Evolutionary conservation across 2,888 invertebrate species (phyloP).

Genomic region (Oegoconia quadripuncta): DNA sequence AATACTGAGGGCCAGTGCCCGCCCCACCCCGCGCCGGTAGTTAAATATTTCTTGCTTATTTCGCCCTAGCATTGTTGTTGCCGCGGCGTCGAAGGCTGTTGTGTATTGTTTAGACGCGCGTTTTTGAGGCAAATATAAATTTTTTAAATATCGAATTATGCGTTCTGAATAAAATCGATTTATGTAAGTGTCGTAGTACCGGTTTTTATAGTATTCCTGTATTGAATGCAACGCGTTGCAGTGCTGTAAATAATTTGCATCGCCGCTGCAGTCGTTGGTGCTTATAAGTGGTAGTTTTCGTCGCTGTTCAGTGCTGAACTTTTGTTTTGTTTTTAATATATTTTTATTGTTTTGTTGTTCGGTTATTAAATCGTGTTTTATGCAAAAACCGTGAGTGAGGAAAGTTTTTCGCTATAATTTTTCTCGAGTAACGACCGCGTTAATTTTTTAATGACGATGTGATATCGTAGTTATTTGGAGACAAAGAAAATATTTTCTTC

Average conservation of each 20-base stretch:
- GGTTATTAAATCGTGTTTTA: constrained; percentile 36
- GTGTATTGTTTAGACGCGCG: constrained; percentile 75
- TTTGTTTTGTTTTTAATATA: constrained; percentile 46
- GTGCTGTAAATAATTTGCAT: constrained; percentile 73
- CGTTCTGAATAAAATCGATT: constrained; percentile 25
- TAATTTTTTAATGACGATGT: constrained; percentile 21
- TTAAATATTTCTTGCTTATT: constrained; percentile 81
- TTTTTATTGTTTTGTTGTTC: constrained; percentile 33
- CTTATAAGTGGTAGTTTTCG: constrained; percentile 67
- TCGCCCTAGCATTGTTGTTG: constrained; percentile 79
- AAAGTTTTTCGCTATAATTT: constrained; percentile 31
- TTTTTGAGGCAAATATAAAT: constrained; percentile 52
- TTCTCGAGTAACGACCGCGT: constrained; percentile 23
- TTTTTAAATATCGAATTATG: constrained; percentile 34
- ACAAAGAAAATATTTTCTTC: background rate
- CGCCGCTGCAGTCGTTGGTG: constrained; percentile 58
- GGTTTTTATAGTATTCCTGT: constrained; percentile 28
- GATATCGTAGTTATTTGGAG: background rate
- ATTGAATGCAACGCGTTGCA: constrained; percentile 60
- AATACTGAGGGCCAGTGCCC: constrained; percentile 74
- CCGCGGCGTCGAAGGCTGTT: constrained; percentile 73
- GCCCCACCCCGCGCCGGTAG: constrained; percentile 74
- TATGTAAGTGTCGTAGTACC: constrained; percentile 15
- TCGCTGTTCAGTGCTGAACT: constrained; percentile 67
- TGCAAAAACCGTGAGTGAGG: constrained; percentile 44